Conservation (phyloP, 2,888 invertebrate species). For the Sarcophaga rosellei region DNA sequence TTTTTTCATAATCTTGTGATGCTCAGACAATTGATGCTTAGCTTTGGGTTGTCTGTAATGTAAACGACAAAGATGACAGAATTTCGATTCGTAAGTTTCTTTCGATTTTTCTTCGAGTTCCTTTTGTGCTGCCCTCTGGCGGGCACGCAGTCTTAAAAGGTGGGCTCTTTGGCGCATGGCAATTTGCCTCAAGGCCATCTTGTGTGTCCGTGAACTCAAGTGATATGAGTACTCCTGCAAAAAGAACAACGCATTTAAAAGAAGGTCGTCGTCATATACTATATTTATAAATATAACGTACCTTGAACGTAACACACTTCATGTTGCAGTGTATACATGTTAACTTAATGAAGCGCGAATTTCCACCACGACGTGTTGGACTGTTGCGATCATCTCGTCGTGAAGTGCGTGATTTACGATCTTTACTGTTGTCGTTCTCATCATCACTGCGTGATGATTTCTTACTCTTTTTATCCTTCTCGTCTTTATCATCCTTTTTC, state of each 20-base stretch:
- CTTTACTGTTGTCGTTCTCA: constrained; percentile 73
- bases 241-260: constrained; percentile 34
- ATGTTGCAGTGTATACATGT: constrained; percentile 90
- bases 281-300: constrained; percentile 71
- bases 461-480: constrained; percentile 71
- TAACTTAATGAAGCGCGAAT: constrained; percentile 85
- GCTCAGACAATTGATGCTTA: constrained; percentile 89
- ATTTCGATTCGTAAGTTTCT: constrained; percentile 85
- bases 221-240: constrained; percentile 87
- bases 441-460: constrained; percentile 79
- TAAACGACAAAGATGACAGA: constrained; percentile 88
- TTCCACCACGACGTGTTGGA: constrained; percentile 69
- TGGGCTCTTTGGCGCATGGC: constrained; percentile 89
- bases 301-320: constrained; percentile 88
- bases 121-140: constrained; percentile 90
- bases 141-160: constrained; percentile 88
- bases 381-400: constrained; percentile 74
- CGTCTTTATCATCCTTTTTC: constrained; percentile 73
- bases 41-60: constrained; percentile 89
- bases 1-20: constrained; percentile 92
- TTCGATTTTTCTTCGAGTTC: constrained; percentile 88
- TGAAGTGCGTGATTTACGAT: constrained; percentile 67
- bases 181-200: constrained; percentile 87
- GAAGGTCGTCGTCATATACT: not conserved
- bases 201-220: constrained; percentile 87